phyloP scores from a whole-genome alignment of 2,113 vertebrate species.

The Burhinus bistriatus region DNA sequence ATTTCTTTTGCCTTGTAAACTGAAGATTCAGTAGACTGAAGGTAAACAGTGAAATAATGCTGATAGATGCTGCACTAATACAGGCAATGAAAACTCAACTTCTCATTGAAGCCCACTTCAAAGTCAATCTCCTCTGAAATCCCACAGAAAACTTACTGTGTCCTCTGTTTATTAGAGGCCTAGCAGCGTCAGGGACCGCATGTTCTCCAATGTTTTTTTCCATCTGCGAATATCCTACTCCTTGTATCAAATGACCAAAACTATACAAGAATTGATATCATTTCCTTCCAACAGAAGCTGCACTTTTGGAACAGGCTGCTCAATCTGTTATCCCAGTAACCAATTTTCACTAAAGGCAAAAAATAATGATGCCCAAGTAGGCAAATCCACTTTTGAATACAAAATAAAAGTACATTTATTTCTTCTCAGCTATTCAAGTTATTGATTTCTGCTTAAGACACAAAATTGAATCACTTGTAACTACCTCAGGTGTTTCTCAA shows the following conservation, averaged over 20 bases:
- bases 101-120: background rate
- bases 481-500: background rate
- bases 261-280: background rate
- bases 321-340: background rate
- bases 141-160: background rate
- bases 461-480: background rate
- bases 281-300: background rate
- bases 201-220: background rate
- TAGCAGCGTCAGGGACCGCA: background rate
- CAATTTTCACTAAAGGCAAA: background rate
- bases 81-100: background rate
- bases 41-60: background rate
- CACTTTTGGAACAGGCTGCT: background rate
- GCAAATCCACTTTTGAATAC: background rate
- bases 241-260: background rate
- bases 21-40: background rate
- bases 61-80: background rate
- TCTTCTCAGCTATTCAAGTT: background rate
- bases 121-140: background rate
- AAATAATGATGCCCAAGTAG: background rate
- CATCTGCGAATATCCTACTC: background rate
- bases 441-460: slow-evolving; percentile 9
- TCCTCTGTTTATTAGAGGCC: background rate
- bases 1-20: background rate
- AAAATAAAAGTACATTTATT: background rate